Evolutionary conservation across 2,888 invertebrate genomes (phyloP), one percentile per base, ranked within the genome.

Genomic region (Orchesella flavescens): DNA sequence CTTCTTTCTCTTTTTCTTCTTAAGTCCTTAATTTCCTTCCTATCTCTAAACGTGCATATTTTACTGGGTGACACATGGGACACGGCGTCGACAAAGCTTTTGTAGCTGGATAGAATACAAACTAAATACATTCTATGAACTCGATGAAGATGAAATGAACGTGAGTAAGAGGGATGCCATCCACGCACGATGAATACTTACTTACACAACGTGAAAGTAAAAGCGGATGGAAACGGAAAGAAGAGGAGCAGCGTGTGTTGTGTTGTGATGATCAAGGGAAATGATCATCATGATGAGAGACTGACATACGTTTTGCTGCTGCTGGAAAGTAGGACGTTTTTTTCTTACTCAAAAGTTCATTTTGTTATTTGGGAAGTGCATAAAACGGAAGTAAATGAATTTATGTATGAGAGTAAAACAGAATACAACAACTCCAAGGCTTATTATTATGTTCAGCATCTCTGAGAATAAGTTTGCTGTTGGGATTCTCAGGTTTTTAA

Each of bases 21-120:
- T 19, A 63, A 46, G 4, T 79, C 69, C 78, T 72, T 79, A 79
- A 79, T 79, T 79, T 79, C 65, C 78, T 71, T 65, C 65, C 65
- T 23, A 3, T 53, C 43, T 12, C 19, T 49, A 66, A 2, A 43
- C 44, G 24, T 49, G 53, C 24, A 61, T 7, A 17, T 53, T 23
- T 7, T 59, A 65, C 44, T 55, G 21, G 68, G 53, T 43, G 78
- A 72, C 78, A 79, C 78, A 79, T 79, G 78, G 78, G 78, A 79
- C 78, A 71, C 55, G 44, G 19, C 17, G 21, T 3, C 17, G 17
- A 59, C 23, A 10, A 53, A n/a, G 53, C 15, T 53, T 13, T 17
- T 53, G 17, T n/a, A 5, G 53, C 53, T 53, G 53, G n/a, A 53
- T 53, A 15, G 34, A 34, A 34, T 34, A 34, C 34, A 34, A 34